phyloP scores from a whole-genome alignment of 2,113 vertebrate genomes.

The Oncorhynchus clarkii region DNA sequence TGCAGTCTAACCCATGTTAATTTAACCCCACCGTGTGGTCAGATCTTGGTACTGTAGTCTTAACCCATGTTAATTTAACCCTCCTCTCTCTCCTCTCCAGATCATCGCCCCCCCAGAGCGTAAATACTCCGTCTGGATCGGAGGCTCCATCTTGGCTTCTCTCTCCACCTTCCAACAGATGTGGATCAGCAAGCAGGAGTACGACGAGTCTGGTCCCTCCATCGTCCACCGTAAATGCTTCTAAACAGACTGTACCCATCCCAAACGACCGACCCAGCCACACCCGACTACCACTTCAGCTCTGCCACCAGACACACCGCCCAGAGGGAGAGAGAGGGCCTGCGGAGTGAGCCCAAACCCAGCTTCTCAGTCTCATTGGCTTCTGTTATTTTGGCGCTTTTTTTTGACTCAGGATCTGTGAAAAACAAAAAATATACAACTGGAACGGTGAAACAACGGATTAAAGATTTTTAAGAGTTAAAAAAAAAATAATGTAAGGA shows the following conservation, averaged over 20 bases:
- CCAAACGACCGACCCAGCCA: conserved; percentile 65
- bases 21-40: neutral
- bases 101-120: conserved; percentile 98
- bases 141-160: conserved; percentile 98
- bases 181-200: conserved; percentile 99
- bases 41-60: no score
- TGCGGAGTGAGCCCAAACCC: conserved; percentile 65
- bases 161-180: conserved; percentile 99
- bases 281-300: conserved; percentile 69
- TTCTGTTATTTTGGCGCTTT: conserved; percentile 97
- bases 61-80: neutral
- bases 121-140: conserved; percentile 99
- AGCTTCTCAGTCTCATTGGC: conserved; percentile 89
- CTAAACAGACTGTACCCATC: conserved; percentile 93
- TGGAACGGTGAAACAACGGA: conserved; percentile 91
- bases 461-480: conserved; percentile 67
- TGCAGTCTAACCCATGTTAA: no score
- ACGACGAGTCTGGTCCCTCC: conserved; percentile 97
- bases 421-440: conserved; percentile 71
- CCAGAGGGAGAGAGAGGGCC: conserved; percentile 74
- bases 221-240: conserved; percentile 99
- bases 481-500: conserved; percentile 72
- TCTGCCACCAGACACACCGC: conserved; percentile 71
- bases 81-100: conserved; percentile 58
- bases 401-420: conserved; percentile 90